Percentiles rank a stretch among this genome's conserved stretches.
Evolutionary conservation across 2,888 invertebrate species (phyloP).

Genomic region (Crematogaster levior): DNA sequence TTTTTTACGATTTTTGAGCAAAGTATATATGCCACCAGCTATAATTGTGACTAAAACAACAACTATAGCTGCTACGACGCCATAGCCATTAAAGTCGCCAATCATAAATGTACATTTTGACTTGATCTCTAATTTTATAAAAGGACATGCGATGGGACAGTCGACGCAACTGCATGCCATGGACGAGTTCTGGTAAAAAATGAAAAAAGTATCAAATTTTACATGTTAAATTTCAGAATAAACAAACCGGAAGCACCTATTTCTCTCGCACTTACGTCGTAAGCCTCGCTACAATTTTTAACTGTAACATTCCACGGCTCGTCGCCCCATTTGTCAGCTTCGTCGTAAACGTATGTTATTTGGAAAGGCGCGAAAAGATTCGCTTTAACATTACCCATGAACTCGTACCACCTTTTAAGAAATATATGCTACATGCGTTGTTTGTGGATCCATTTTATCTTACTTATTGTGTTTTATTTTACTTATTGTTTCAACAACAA

Average conservation of each 20-base stretch:
- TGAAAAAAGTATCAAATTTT: too few species aligned
- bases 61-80: conserved; percentile 88
- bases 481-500: background rate
- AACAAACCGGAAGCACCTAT: conserved; percentile 18
- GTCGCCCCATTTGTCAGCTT: background rate
- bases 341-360: conserved; percentile 28
- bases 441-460: background rate
- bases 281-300: conserved; percentile 88
- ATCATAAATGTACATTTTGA: conserved; percentile 87
- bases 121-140: conserved; percentile 84
- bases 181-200: conserved; percentile 84
- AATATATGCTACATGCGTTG: background rate
- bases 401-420: conserved; percentile 88
- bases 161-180: conserved; percentile 93
- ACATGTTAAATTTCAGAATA: background rate
- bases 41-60: conserved; percentile 86
- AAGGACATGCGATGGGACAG: conserved; percentile 89
- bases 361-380: background rate
- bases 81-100: conserved; percentile 88
- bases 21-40: conserved; percentile 67
- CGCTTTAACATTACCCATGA: background rate
- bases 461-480: too few species aligned
- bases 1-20: background rate
- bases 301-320: conserved; percentile 82
- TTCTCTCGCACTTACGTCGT: conserved; percentile 84